These are phyloP conservation scores for Ischnura elegans DNA, from an alignment of 2,888 invertebrate species.

Conservation along the genomic window DNA sequence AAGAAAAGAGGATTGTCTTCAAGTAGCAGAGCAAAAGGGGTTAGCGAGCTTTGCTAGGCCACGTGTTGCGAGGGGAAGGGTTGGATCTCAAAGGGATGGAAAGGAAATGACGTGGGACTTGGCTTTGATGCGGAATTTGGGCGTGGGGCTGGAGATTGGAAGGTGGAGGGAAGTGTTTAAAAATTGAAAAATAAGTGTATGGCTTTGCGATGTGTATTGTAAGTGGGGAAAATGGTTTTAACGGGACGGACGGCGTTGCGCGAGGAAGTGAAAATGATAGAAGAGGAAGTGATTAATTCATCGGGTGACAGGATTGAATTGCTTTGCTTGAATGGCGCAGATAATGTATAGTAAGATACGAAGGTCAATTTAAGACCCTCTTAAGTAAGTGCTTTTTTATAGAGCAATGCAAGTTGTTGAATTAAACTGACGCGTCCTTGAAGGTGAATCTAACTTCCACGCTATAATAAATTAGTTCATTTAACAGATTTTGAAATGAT, in stretches of 20 bases:
- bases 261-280: background rate
- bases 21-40: constrained; percentile 26
- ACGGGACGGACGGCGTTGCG: background rate
- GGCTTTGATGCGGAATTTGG: constrained; percentile 1
- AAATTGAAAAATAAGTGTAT: background rate
- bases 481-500: no score
- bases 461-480: no score
- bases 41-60: background rate
- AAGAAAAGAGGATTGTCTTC: constrained; percentile 63
- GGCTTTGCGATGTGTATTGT: background rate
- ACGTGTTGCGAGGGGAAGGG: background rate
- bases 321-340: background rate
- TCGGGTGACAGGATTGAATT: background rate
- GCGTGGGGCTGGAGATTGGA: background rate
- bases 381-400: no score
- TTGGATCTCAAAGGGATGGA: background rate
- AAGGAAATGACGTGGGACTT: constrained; percentile 25
- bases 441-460: no score
- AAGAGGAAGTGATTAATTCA: constrained; percentile 3
- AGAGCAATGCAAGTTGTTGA: no score
- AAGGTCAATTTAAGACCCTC: no score
- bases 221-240: constrained; percentile 2
- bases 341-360: background rate
- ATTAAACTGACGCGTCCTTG: no score
- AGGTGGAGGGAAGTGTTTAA: background rate